A percentile compares a stretch with the other conserved stretches of the same genome.
These are phyloP conservation scores for Anolis carolinensis DNA, from an alignment of 2,113 vertebrate species.

Conservation along the genomic window DNA sequence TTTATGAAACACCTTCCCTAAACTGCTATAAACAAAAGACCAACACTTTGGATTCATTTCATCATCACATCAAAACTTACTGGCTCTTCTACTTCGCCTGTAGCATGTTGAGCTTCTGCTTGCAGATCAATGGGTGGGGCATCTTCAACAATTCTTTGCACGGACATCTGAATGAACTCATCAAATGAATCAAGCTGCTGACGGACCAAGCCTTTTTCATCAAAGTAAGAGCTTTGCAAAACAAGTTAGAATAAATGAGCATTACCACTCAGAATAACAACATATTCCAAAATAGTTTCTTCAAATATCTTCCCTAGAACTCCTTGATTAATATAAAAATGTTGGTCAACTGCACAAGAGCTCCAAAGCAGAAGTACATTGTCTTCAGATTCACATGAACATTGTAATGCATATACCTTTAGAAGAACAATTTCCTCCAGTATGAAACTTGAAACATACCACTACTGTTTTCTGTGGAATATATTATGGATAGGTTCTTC, in stretches of 20 bases:
- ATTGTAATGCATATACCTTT: neutral
- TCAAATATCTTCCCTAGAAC: neutral
- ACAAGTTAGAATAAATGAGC: neutral
- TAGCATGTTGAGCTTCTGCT: slow-evolving; percentile 96
- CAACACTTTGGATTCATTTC: neutral
- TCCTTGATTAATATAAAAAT: neutral
- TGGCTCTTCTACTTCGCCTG: slow-evolving; percentile 96
- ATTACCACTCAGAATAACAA: neutral
- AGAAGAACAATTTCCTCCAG: neutral
- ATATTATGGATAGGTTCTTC: neutral
- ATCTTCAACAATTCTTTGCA: slow-evolving; percentile 98
- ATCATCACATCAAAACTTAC: slow-evolving; percentile 73
- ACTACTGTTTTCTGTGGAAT: neutral
- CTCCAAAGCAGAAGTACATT: neutral
- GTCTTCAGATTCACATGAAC: neutral
- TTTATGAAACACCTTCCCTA: neutral
- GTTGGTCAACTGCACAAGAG: neutral
- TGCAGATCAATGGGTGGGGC: slow-evolving; percentile 97
- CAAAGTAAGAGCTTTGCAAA: slow-evolving; percentile 91
- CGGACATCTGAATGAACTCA: slow-evolving; percentile 99
- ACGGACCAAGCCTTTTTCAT: slow-evolving; percentile 96
- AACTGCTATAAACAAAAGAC: neutral
- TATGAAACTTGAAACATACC: neutral
- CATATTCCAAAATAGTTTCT: neutral
- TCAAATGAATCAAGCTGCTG: slow-evolving; percentile 98